Evolutionary conservation across 2,888 invertebrate species (phyloP).

Genomic region (Mactromeris polynyma): DNA sequence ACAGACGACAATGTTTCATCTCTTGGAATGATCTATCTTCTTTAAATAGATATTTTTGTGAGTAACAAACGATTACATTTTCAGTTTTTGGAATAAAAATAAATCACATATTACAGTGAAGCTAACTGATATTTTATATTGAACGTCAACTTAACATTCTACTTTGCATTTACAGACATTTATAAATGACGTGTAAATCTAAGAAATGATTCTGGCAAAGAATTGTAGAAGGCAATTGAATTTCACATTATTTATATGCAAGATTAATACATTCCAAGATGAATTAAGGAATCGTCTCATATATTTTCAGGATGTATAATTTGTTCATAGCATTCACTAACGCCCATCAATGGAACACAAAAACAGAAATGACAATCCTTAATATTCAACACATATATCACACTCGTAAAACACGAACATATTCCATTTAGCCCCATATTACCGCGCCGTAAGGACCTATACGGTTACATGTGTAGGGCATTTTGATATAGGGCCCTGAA

Average conservation of each 20-base stretch:
- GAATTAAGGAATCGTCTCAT: not conserved
- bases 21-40: no score
- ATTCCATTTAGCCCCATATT: not conserved
- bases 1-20: no score
- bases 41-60: no score
- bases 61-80: no score
- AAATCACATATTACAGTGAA: no score
- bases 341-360: not conserved
- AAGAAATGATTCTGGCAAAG: no score
- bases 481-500: not conserved
- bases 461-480: not conserved
- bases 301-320: conserved; percentile 2
- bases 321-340: not conserved
- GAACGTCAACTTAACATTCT: no score
- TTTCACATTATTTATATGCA: not conserved
- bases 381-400: not conserved
- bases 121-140: no score
- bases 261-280: not conserved
- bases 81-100: no score
- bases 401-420: not conserved
- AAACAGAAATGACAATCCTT: not conserved
- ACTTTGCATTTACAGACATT: no score
- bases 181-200: no score
- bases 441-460: not conserved
- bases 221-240: not conserved